Evolutionary conservation across 1,140 invertebrate species (phyloP).

Genomic region (Hestina assimilis): DNA sequence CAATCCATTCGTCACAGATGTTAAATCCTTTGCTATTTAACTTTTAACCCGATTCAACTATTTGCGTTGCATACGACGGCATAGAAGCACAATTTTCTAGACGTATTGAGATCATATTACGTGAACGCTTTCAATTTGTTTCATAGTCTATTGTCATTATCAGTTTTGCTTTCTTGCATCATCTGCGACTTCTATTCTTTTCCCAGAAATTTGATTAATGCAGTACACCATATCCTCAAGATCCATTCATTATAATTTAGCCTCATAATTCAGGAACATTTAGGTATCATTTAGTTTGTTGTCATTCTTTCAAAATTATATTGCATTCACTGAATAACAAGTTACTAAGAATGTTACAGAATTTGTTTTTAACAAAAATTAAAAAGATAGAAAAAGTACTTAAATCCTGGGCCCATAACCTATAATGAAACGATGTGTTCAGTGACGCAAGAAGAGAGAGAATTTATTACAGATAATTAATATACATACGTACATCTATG

Average conservation of each 20-base stretch:
- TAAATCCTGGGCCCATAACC: too few species aligned
- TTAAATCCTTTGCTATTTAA: not conserved
- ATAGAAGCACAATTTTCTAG: constrained; percentile 1
- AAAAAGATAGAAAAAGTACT: too few species aligned
- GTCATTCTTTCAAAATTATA: not conserved
- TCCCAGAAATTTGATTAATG: not conserved
- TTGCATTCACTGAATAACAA: not conserved
- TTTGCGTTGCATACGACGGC: not conserved
- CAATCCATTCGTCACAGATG: constrained; percentile 1
- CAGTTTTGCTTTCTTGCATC: not conserved
- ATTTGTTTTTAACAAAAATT: too few species aligned
- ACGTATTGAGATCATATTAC: not conserved
- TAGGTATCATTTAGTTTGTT: not conserved
- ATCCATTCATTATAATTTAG: not conserved
- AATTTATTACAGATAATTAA: too few species aligned
- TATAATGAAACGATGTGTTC: too few species aligned
- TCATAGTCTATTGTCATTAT: not conserved
- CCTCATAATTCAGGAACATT: not conserved
- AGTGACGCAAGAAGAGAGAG: too few species aligned
- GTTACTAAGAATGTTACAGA: not conserved
- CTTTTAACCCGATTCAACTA: not conserved
- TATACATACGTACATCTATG: too few species aligned
- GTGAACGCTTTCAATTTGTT: not conserved
- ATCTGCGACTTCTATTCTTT: not conserved
- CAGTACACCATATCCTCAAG: not conserved